phyloP scores from a whole-genome alignment of 2,888 invertebrate species.

The Aphrophora alni region DNA sequence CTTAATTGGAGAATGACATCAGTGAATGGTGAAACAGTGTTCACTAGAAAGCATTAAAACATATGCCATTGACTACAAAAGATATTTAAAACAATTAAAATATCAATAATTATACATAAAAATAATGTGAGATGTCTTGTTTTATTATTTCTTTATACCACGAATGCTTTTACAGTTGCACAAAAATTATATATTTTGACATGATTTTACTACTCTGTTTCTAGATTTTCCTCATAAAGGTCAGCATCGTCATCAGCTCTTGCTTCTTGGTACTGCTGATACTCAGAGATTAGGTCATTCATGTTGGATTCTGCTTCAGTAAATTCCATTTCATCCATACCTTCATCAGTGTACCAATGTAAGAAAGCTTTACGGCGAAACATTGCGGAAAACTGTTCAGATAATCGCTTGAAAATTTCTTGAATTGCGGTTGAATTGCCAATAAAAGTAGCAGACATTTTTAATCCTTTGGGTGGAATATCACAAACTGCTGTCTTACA shows the following conservation, averaged over 20 bases:
- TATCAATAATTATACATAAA: no score
- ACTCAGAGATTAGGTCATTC: conserved; percentile 56
- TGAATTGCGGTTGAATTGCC: conserved; percentile 63
- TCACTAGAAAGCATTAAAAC: no score
- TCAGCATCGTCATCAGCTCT: neutral
- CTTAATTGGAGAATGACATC: no score
- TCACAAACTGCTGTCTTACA: conserved; percentile 67
- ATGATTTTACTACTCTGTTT: neutral
- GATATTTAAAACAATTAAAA: no score
- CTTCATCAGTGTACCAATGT: no score
- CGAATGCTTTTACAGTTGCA: no score
- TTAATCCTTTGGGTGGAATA: conserved; percentile 66
- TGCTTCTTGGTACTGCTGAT: neutral
- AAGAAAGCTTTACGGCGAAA: conserved; percentile 61
- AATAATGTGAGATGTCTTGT: no score
- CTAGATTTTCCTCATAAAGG: neutral
- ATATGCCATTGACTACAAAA: no score
- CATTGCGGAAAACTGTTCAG: conserved; percentile 66
- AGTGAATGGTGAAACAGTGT: no score
- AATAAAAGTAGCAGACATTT: conserved; percentile 67
- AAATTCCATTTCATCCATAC: no score
- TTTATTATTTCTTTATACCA: no score
- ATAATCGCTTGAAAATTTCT: conserved; percentile 62
- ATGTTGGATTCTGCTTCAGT: no score
- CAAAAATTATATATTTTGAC: neutral